phyloP scores from a whole-genome alignment of 2,888 invertebrate genomes.

The Rhagonycha lutea region DNA sequence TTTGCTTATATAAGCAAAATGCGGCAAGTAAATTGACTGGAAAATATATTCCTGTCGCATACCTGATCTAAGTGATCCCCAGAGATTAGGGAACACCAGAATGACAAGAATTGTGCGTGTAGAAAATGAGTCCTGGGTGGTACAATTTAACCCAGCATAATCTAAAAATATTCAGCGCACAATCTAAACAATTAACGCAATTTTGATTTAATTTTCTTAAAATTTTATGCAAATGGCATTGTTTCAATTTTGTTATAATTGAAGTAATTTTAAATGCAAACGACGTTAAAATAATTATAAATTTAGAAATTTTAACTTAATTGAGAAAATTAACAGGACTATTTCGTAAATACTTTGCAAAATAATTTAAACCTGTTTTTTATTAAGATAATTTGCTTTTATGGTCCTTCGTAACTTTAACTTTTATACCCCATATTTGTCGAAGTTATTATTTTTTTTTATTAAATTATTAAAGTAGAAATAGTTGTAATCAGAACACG shows the following conservation, averaged over 20 bases:
- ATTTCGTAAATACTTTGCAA: not conserved
- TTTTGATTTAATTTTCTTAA: conserved; percentile 21
- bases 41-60: conserved; percentile 31
- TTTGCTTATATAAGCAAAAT: conserved; percentile 11
- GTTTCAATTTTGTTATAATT: conserved; percentile 13
- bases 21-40: conserved; percentile 22
- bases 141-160: not conserved
- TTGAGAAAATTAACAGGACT: not conserved
- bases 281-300: conserved; percentile 12
- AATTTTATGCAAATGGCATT: conserved; percentile 6
- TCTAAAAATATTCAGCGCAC: not conserved
- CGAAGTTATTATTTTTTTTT: not conserved
- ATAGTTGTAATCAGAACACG: not conserved
- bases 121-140: not conserved
- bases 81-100: conserved; percentile 18
- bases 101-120: conserved; percentile 18
- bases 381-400: not conserved
- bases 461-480: not conserved
- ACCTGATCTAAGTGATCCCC: conserved; percentile 28
- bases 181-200: conserved; percentile 11
- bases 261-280: conserved; percentile 6
- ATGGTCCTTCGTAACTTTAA: not conserved
- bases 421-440: not conserved
- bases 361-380: not conserved
- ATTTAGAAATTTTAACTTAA: not conserved